phyloP scores from a whole-genome alignment of 2,797 vertebrate species.

The Benthosema pterotum region DNA sequence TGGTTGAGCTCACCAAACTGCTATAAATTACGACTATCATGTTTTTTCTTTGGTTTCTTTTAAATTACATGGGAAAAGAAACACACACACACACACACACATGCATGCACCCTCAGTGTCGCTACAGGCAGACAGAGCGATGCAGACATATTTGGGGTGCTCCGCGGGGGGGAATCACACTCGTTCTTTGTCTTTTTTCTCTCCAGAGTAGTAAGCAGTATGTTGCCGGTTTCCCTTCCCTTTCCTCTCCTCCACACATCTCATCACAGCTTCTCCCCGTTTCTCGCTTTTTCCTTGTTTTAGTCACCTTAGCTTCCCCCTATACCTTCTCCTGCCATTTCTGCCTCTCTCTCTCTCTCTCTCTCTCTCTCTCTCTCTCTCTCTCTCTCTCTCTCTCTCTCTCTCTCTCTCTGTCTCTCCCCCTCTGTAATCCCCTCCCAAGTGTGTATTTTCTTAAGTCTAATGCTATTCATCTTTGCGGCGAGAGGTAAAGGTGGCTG shows the following conservation, averaged over 20 bases:
- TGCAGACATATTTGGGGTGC: background rate
- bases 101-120: too few species aligned
- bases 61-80: too few species aligned
- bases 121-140: background rate
- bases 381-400: background rate
- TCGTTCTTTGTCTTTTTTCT: background rate
- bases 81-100: too few species aligned
- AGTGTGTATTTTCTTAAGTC: background rate
- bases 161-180: background rate
- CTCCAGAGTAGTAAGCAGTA: background rate
- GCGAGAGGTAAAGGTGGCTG: constrained; percentile 5
- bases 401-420: background rate
- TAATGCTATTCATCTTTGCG: background rate
- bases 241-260: background rate
- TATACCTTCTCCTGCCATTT: too few species aligned
- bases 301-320: background rate
- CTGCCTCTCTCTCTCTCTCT: background rate
- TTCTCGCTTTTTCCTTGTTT: background rate
- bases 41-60: too few species aligned
- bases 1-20: too few species aligned
- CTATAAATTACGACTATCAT: too few species aligned
- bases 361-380: background rate
- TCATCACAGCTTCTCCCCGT: background rate
- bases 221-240: background rate
- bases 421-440: background rate